Evolutionary conservation across 2,888 invertebrate genomes (phyloP).

Genomic region (Ariolimax columbianus): DNA sequence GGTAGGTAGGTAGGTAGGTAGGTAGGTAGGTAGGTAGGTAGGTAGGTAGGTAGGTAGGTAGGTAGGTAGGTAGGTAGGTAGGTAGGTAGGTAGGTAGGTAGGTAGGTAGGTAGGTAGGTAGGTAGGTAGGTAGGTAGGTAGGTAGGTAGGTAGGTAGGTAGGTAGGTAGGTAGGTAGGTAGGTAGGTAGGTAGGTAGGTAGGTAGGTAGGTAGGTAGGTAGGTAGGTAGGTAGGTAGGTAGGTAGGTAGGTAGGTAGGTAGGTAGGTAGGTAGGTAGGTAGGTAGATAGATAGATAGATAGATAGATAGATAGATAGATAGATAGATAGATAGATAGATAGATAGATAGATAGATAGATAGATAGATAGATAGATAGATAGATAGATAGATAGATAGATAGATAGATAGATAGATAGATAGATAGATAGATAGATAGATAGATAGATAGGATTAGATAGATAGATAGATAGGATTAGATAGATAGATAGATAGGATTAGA

Average conservation of each 20-base stretch:
- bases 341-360: conserved; percentile 34
- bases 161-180: conserved; percentile 9
- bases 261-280: conserved; percentile 14
- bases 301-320: conserved; percentile 23
- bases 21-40: background rate
- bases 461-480: background rate
- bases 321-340: conserved; percentile 36
- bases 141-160: conserved; percentile 11
- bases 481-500: conserved; percentile 11
- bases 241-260: conserved; percentile 15
- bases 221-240: conserved; percentile 1
- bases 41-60: conserved; percentile 1
- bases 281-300: conserved; percentile 24
- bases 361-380: conserved; percentile 26
- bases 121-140: conserved; percentile 12
- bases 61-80: background rate
- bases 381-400: conserved; percentile 21
- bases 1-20: conserved; percentile 1
- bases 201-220: background rate
- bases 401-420: conserved; percentile 24
- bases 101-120: conserved; percentile 14
- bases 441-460: conserved; percentile 1
- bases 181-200: conserved; percentile 32
- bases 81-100: background rate
- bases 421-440: conserved; percentile 27